Percentiles rank a stretch among this genome's conserved stretches.
Evolutionary conservation across 2,113 vertebrate species (phyloP).

Genomic region (Himantopus leucocephalus): DNA sequence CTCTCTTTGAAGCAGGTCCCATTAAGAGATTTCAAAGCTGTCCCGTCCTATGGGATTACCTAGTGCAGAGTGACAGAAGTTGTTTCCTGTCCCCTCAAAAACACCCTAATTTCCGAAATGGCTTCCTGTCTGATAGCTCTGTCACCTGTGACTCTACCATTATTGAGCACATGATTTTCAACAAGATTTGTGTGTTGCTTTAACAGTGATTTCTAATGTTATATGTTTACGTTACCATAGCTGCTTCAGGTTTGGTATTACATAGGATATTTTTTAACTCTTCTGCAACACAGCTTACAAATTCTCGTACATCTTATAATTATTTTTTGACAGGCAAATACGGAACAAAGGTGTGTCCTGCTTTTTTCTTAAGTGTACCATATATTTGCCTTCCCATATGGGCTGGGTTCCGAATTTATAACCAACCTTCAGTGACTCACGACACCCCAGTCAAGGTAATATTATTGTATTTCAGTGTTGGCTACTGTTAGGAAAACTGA

Average conservation of each 20-base stretch:
- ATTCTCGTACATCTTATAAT: neutral
- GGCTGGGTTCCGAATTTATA: conserved; percentile 87
- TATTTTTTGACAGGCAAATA: conserved; percentile 84
- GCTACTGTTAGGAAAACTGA: neutral
- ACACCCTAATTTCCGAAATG: neutral
- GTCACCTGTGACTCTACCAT: neutral
- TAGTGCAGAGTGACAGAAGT: neutral
- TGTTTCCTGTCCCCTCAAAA: neutral
- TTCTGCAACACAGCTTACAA: neutral
- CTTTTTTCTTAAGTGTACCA: conserved; percentile 82
- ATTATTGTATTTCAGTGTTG: neutral
- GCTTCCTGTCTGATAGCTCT: neutral
- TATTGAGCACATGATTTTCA: neutral
- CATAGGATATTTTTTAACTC: neutral
- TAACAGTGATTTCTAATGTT: neutral
- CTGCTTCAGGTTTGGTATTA: neutral
- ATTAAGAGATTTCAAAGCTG: neutral
- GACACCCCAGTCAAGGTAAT: conserved; percentile 78
- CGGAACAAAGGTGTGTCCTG: conserved; percentile 78
- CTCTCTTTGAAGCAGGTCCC: neutral
- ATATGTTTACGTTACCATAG: neutral
- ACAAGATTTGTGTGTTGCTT: neutral
- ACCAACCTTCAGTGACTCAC: conserved; percentile 71
- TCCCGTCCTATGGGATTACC: neutral
- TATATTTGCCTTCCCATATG: conserved; percentile 86